phyloP scores from a whole-genome alignment of 2,888 invertebrate species.

The Amiota communis region DNA sequence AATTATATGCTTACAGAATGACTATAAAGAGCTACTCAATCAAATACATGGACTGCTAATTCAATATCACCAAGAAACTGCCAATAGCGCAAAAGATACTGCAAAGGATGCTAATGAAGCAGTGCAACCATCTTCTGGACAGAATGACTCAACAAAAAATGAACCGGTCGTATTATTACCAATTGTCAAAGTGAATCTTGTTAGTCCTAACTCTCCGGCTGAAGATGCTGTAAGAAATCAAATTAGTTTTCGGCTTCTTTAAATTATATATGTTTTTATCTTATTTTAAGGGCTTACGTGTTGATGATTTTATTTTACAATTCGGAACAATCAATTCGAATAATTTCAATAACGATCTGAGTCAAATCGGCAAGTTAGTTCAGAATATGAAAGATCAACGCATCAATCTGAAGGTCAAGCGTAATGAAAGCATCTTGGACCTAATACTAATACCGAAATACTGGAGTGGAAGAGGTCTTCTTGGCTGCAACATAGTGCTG shows the following conservation, averaged over 20 bases:
- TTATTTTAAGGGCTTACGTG: conserved; percentile 79
- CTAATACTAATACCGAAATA: conserved; percentile 80
- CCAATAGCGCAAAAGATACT: conserved; percentile 48
- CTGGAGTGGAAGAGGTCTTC: conserved; percentile 85
- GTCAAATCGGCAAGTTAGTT: conserved; percentile 81
- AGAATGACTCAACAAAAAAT: neutral
- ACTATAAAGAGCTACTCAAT: conserved; percentile 87
- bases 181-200: conserved; percentile 66
- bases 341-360: conserved; percentile 81
- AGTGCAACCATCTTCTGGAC: neutral
- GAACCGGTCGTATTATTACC: neutral
- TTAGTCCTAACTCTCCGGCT: conserved; percentile 87
- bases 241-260: neutral
- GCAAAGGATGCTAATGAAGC: conserved; percentile 31
- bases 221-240: conserved; percentile 80
- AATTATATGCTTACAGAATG: conserved; percentile 93
- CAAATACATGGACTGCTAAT: conserved; percentile 82
- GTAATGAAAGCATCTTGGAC: conserved; percentile 75
- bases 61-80: conserved; percentile 76
- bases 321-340: conserved; percentile 84
- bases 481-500: conserved; percentile 81
- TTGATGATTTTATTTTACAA: conserved; percentile 81
- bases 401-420: conserved; percentile 75
- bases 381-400: conserved; percentile 76
- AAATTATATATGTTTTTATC: neutral